These are phyloP conservation scores for Crotalus helleri DNA, from an alignment of 2,113 vertebrate species.

Conservation along the genomic window DNA sequence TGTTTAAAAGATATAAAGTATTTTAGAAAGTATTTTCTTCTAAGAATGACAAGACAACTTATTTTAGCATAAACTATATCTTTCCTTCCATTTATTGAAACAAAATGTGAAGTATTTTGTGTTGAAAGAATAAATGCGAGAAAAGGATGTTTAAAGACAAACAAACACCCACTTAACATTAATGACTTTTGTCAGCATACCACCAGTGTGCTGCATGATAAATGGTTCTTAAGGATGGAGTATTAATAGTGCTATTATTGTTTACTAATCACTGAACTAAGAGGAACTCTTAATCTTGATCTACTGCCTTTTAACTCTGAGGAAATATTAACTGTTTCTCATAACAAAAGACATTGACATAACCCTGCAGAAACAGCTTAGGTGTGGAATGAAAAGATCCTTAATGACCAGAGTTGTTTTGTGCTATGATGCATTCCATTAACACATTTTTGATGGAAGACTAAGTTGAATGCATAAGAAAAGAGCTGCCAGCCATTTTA, in stretches of 20 bases:
- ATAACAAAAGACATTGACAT: constrained; percentile 10
- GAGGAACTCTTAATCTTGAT: constrained; percentile 37
- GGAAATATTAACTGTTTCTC: constrained; percentile 26
- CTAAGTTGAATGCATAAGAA: not conserved
- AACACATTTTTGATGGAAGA: not conserved
- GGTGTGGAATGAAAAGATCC: not conserved
- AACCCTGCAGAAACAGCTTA: constrained; percentile 5
- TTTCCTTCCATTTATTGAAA: not conserved
- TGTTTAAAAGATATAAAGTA: not conserved
- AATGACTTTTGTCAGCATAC: not conserved
- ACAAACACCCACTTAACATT: not conserved
- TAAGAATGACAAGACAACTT: not conserved
- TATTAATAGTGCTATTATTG: constrained; percentile 21
- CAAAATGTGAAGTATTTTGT: not conserved
- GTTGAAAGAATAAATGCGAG: not conserved
- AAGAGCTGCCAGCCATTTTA: not conserved
- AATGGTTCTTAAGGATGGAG: constrained; percentile 9
- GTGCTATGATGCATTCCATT: not conserved
- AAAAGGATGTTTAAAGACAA: constrained; percentile 17
- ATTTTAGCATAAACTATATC: not conserved
- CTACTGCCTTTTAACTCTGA: constrained; percentile 35
- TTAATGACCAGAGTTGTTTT: constrained; percentile 18
- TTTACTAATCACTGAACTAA: constrained; percentile 45
- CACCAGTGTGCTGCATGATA: constrained; percentile 2
- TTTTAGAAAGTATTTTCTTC: not conserved